These are phyloP conservation scores for Callipepla californica DNA, from an alignment of 2,113 vertebrate species.

Conservation along the genomic window DNA sequence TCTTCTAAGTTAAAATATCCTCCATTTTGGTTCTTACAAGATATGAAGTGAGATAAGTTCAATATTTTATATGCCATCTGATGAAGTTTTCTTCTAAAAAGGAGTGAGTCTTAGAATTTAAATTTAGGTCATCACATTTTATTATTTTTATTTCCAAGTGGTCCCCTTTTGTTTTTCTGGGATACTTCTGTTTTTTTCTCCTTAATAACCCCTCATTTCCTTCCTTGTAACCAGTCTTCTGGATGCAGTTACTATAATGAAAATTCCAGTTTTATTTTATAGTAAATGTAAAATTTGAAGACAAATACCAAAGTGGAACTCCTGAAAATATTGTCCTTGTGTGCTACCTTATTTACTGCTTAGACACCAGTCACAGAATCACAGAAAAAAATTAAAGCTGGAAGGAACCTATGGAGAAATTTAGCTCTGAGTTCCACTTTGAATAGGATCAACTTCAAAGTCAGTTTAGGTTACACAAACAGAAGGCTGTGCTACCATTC, in stretches of 20 bases:
- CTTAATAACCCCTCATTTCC: neutral
- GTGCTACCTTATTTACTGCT: neutral
- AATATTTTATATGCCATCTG: neutral
- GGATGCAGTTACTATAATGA: neutral
- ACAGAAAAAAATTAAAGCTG: neutral
- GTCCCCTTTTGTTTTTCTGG: neutral
- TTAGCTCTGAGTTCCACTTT: neutral
- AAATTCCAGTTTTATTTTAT: neutral
- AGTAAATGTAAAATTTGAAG: neutral
- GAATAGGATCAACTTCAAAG: neutral
- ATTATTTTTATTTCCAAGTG: neutral
- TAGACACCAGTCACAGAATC: neutral
- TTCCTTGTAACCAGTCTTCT: neutral
- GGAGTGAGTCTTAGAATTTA: neutral
- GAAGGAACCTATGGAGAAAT: neutral
- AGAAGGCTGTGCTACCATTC: too few relatives aligned
- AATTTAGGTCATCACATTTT: neutral
- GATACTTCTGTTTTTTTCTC: neutral
- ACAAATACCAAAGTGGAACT: neutral
- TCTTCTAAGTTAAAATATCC: neutral
- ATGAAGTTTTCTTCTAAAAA: neutral
- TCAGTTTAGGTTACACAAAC: neutral
- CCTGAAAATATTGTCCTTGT: neutral
- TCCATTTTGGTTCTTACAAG: neutral
- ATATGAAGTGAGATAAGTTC: neutral